A percentile compares a stretch with the other conserved stretches of the same genome.
Conservation (phyloP, 2,113 vertebrate genomes). For the Dunckerocampus dactyliophorus region DNA sequence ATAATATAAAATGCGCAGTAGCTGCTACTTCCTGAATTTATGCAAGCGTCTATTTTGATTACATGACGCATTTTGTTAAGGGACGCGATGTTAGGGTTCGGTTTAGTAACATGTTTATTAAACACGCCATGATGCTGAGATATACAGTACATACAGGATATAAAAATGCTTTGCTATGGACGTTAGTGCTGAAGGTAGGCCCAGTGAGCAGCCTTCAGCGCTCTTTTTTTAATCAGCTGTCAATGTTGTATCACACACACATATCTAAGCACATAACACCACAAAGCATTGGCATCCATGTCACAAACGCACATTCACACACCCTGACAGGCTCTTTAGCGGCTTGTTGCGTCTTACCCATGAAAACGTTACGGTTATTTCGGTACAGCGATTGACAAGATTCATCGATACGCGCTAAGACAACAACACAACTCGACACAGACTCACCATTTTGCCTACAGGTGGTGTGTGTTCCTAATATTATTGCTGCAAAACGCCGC, state of each 20-base stretch:
- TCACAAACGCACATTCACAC: not conserved
- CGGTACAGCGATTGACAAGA: not conserved
- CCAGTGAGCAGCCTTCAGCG: slow-evolving; percentile 1
- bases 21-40: not conserved
- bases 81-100: not conserved
- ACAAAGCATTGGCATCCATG: slow-evolving; percentile 7
- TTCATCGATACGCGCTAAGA: fast-evolving
- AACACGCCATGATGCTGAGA: not conserved
- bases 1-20: not conserved
- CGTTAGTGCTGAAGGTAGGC: slow-evolving; percentile 32
- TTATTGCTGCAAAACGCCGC: slow-evolving; percentile 61
- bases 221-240: not conserved
- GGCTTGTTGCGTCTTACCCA: slow-evolving; percentile 10
- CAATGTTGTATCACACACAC: not conserved
- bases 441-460: slow-evolving; percentile 86
- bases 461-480: slow-evolving; percentile 41
- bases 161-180: slow-evolving; percentile 24
- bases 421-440: not conserved
- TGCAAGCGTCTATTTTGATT: not conserved
- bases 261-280: slow-evolving; percentile 6
- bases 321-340: slow-evolving; percentile 10
- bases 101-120: not conserved
- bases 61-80: not conserved
- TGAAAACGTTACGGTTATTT: slow-evolving; percentile 2
- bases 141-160: not conserved